Conservation (phyloP, 2,113 vertebrate species). For the Psittacula cyanocephala region DNA sequence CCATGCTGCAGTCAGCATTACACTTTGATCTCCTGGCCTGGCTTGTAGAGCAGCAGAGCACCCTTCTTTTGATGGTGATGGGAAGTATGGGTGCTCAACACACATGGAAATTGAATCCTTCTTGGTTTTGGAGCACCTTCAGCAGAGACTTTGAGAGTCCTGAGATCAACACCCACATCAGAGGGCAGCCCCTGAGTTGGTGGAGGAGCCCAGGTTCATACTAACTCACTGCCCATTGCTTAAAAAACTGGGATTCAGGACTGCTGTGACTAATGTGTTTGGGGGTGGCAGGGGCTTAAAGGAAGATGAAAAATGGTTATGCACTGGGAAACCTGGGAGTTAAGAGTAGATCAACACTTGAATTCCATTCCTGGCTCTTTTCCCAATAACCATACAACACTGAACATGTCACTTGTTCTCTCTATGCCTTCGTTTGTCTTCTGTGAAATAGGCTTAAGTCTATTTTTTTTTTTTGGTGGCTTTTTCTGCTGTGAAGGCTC, state of each 20-base stretch:
- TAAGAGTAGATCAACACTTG: neutral
- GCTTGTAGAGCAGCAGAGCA: neutral
- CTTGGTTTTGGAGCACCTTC: neutral
- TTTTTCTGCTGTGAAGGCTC: neutral
- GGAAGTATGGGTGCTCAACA: neutral
- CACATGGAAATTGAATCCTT: neutral
- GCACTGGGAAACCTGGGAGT: neutral
- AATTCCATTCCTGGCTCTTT: neutral
- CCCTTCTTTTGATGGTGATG: neutral
- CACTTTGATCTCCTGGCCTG: neutral
- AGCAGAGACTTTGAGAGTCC: neutral
- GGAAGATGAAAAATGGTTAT: neutral
- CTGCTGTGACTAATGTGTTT: neutral
- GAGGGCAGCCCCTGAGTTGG: neutral
- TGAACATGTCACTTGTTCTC: neutral
- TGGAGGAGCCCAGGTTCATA: neutral
- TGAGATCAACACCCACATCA: neutral
- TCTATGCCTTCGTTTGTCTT: neutral
- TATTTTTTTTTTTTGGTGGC: too few relatives aligned
- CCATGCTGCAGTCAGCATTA: neutral
- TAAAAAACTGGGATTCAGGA: neutral
- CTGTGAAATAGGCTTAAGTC: neutral
- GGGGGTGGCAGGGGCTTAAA: neutral
- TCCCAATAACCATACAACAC: fast-evolving
- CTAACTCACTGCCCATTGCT: neutral